Conservation (phyloP, 1,140 invertebrate genomes). For the Cecropterus lyciades region DNA sequence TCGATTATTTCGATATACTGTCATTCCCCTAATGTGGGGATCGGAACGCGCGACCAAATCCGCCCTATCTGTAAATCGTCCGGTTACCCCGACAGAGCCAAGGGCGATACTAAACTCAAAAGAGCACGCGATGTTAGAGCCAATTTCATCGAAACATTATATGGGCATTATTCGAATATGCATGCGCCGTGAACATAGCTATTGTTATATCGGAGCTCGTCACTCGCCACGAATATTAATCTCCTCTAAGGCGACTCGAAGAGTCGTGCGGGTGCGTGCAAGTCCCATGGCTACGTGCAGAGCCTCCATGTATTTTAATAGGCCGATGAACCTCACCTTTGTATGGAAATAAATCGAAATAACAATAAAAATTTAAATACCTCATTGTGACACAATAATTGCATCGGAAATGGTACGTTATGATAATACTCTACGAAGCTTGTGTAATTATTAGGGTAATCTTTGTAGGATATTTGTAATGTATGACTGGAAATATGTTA, state of each 20-base stretch:
- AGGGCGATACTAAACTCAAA: constrained; percentile 66
- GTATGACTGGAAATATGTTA: no score
- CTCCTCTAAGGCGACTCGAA: constrained; percentile 61
- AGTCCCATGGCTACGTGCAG: constrained; percentile 46
- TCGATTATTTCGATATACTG: background rate
- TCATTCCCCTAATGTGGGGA: constrained; percentile 24
- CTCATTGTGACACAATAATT: constrained; percentile 11
- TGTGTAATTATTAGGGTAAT: background rate
- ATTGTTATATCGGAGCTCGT: constrained; percentile 69
- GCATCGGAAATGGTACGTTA: background rate
- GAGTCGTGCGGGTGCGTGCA: constrained; percentile 46
- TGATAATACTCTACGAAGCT: background rate
- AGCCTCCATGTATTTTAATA: constrained; percentile 57
- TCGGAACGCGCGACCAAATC: constrained; percentile 18
- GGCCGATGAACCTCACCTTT: constrained; percentile 62
- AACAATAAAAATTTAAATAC: constrained; percentile 16
- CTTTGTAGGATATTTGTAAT: background rate
- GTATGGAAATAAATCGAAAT: constrained; percentile 23
- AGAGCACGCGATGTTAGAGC: constrained; percentile 60
- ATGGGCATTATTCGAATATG: constrained; percentile 82
- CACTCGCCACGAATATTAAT: constrained; percentile 79
- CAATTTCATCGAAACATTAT: constrained; percentile 80
- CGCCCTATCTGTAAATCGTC: constrained; percentile 35
- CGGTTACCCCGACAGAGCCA: constrained; percentile 59
- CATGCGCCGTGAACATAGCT: constrained; percentile 71